Evolutionary conservation across 2,113 vertebrate genomes (phyloP), one percentile per base, ranked within the genome.

Genomic region (Spheniscus mendiculus): DNA sequence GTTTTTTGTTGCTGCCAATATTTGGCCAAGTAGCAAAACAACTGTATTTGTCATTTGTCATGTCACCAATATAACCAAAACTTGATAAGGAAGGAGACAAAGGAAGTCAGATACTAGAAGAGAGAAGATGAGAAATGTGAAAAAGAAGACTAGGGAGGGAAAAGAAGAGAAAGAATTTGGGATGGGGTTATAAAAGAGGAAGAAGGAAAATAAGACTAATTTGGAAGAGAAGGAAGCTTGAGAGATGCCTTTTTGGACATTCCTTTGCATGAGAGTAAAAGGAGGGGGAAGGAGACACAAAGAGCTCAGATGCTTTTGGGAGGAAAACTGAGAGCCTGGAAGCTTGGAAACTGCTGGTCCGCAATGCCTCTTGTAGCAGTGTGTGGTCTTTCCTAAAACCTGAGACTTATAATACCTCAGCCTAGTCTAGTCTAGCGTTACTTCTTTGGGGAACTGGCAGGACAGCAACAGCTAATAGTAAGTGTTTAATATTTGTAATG

Each of bases 1-100:
- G 16, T 0, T 1, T 52, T 52, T 72, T 63, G 0, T 38, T 66
- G 29, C 2, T 2, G n/a, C 9, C 32, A 26, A 1, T 52, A 30
- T 11, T 42, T 87, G 59, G 10, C 19, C 34, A 87, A 61, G 16
- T 13, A 49, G 49, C 5, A 70, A 69, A 89, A 44, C 6, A 19
- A 49, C 6, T 42, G 11, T 32, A 10, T 69, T 23, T 25, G 21
- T 15, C 21, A 25, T 40, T 29, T 77, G 34, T 80, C 5, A 7
- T 38, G 17, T 52, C 20, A 63, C 15, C 8, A 71, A 38, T 52
- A 23, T 58, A 72, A 55, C 12, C 2, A 55, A 12, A 32, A 12
- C 6, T 87, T 45, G 10, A 66, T 42, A 71, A 72, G 18, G 26
- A 81, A 90, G 12, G 45, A 87, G 32, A 29, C 27, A 78, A 55